Evolutionary conservation across 2,797 vertebrate species (phyloP), one percentile per base, ranked within the genome.

Genomic region (Lagocephalus sceleratus): DNA sequence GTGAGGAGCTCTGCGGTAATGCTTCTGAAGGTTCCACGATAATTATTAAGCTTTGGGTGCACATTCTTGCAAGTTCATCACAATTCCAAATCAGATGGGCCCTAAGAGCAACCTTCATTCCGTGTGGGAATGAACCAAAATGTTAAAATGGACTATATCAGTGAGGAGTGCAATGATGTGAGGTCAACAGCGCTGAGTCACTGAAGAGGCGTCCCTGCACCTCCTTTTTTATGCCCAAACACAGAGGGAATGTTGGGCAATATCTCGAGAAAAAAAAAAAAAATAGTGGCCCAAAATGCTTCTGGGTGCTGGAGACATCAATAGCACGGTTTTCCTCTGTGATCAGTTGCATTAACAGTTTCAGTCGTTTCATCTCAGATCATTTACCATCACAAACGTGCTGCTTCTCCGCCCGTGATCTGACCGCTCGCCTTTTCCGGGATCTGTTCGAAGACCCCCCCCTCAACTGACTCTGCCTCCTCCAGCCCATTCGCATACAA

Each of bases 161-260:
- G 76, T 68, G 68, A 77, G 51, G 48, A 60, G 73, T 75, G 71
- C 42, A 68, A 60, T 59, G 58, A 10, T 61, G 63, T 75, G 69
- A 75, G 65, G 57, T 67, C 44, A 69, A 66, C 61, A 75, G 78
- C 65, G 60, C 46, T 60, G 53, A 70, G 65, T 74, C 71, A 50
- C 19, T 56, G 57, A 29, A 71, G 83, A 86, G 86, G 79, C 71
- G 84, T 78, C 81, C 85, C 84, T 25, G 84, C 84, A 85, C 84
- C 88, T 83, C 84, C 88, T 83, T 81, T 57, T 62, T 54, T 49
- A 57, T 54, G 52, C 60, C 56, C 71, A 55, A n/a, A 51, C 38
- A 51, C 17, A 50, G 52, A 55, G 54, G 43, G 55, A 52, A 58
- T 68, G 59, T 38, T 60, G 57, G 43, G 64, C 61, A 73, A 79